Evolutionary conservation across 2,113 vertebrate genomes (phyloP).

Genomic region (Microtus ochrogaster): DNA sequence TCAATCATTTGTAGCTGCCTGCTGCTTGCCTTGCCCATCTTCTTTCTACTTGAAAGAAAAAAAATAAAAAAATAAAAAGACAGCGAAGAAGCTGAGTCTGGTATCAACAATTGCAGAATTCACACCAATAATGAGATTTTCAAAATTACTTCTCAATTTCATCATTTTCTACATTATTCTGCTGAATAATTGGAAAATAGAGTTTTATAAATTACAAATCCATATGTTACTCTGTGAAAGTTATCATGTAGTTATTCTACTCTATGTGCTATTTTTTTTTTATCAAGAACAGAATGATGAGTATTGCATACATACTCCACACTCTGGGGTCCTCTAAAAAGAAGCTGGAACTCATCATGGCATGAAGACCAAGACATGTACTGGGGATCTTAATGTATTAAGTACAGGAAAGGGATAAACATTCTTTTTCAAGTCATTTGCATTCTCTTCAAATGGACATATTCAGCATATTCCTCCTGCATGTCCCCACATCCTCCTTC

Average conservation of each 20-base stretch:
- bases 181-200: conserved; percentile 80
- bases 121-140: conserved; percentile 70
- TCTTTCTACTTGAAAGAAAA: conserved; percentile 57
- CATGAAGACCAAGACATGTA: neutral
- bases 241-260: conserved; percentile 80
- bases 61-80: no score
- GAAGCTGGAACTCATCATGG: neutral
- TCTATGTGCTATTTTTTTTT: conserved; percentile 58
- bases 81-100: neutral
- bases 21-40: conserved; percentile 2
- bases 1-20: conserved; percentile 3
- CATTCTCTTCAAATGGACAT: neutral
- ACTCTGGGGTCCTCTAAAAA: conserved; percentile 29
- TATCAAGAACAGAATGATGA: conserved; percentile 57
- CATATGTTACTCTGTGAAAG: conserved; percentile 13
- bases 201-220: conserved; percentile 76
- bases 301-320: conserved; percentile 44
- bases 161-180: conserved; percentile 58
- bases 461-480: neutral
- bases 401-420: neutral
- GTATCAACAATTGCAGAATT: neutral
- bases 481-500: neutral
- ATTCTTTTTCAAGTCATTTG: neutral
- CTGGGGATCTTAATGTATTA: neutral
- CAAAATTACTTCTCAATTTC: conserved; percentile 78